These are phyloP conservation scores for Patella pellucida DNA, from an alignment of 2,888 invertebrate genomes.

Conservation along the genomic window DNA sequence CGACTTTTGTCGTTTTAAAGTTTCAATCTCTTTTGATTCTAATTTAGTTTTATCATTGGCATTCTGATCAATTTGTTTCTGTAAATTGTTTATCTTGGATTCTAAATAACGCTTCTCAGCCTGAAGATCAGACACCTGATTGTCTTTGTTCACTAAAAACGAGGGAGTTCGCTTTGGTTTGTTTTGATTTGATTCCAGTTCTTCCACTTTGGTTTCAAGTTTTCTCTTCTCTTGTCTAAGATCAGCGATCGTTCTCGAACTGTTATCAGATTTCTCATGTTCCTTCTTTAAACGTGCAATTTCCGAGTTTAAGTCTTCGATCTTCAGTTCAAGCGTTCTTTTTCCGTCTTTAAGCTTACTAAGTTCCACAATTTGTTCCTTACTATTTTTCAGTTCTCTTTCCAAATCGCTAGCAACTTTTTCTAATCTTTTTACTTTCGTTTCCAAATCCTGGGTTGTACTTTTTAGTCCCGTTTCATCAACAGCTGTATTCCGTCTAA, in stretches of 20 bases:
- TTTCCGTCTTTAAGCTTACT: slow-evolving; percentile 68
- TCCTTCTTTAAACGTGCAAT: slow-evolving; percentile 70
- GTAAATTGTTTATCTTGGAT: slow-evolving; percentile 65
- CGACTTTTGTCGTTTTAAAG: slow-evolving; percentile 39
- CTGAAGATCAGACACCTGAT: slow-evolving; percentile 41
- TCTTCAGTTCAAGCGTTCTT: slow-evolving; percentile 24
- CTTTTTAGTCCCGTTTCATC: slow-evolving; percentile 52
- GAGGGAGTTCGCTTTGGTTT: slow-evolving; percentile 35
- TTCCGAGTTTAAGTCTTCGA: slow-evolving; percentile 19
- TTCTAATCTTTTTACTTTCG: slow-evolving; percentile 69
- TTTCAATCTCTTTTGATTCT: slow-evolving; percentile 24
- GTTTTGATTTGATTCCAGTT: slow-evolving; percentile 39
- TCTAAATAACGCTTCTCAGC: slow-evolving; percentile 71
- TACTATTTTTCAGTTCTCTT: slow-evolving; percentile 32
- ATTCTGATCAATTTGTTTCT: slow-evolving; percentile 35
- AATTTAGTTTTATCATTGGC: slow-evolving; percentile 28
- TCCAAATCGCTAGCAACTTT: slow-evolving; percentile 46
- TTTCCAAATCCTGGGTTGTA: slow-evolving; percentile 71
- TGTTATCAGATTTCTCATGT: slow-evolving; percentile 71
- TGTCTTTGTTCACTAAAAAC: slow-evolving; percentile 16
- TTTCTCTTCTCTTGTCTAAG: slow-evolving; percentile 40
- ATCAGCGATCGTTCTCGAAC: slow-evolving; percentile 26
- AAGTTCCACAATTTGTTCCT: slow-evolving; percentile 60
- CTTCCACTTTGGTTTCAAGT: slow-evolving; percentile 41
- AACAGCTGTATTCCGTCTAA: slow-evolving; percentile 7